Evolutionary conservation across 2,797 vertebrate species (phyloP), one percentile per base, ranked within the genome.

Genomic region (Poecilia wingei): DNA sequence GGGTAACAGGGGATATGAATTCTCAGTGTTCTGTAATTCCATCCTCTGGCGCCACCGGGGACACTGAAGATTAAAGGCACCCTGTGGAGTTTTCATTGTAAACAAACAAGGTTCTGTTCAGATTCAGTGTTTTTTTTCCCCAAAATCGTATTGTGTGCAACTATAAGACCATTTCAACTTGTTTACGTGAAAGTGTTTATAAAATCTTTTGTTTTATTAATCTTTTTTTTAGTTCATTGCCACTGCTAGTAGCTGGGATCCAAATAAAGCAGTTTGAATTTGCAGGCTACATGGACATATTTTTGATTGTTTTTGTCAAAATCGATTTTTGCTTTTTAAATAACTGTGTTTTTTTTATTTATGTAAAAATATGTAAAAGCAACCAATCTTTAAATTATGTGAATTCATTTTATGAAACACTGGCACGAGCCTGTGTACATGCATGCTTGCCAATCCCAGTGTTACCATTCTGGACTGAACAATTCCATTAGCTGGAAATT

Each of bases 1-100:
- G 92, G 94, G 94, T 94, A 94, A 94, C 93, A 84, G 89, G 90
- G 94, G 93, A 94, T 94, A 94, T 93, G 94, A 94, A 94, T 93
- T 93, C 92, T 94, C 91, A 91, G 83, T 91, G 91, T 90, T 92
- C 89, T 94, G 93, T 95, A 95, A 95, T 94, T 95, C 93, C 87
- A 93, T 95, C 94, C 93, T 92, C 91, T 91, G 89, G 94, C 88
- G 84, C 93, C 91, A 90, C 88, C 66, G 84, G 92, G 89, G 93
- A 95, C 84, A 46, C 74, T 81, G 81, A 90, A 95, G 95, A 96
- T 95, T 93, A 95, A 95, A 92, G 88, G 83, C 57, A 83, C 91
- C 93, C 92, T 83, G 92, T 82, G 88, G 90, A 89, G 89, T 88
- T 93, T 92, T 93, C 91, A 93, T 91, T 92, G 92, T 92, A 93